Evolutionary conservation across 1,140 invertebrate species (phyloP).

Genomic region (Luehdorfia chinensis): DNA sequence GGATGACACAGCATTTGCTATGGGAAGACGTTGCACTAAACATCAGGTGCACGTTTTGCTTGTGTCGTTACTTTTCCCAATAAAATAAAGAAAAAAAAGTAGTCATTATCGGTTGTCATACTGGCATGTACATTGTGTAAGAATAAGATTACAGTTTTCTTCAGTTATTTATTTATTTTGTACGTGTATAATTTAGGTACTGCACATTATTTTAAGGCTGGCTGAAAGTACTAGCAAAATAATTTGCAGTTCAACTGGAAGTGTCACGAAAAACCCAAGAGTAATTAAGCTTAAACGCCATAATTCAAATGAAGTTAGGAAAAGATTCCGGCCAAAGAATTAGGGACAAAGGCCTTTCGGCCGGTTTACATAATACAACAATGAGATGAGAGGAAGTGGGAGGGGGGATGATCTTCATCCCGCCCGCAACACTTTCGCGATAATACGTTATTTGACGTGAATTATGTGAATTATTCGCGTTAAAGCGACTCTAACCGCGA

Average conservation of each 20-base stretch:
- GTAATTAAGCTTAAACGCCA: constrained; percentile 50
- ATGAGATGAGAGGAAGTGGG: constrained; percentile 21
- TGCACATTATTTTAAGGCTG: no score
- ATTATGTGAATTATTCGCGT: constrained; percentile 55
- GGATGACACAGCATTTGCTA: no score
- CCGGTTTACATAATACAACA: constrained; percentile 63
- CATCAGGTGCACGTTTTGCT: no score
- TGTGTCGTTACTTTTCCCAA: no score
- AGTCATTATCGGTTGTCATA: no score
- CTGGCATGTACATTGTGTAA: no score
- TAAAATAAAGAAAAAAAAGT: no score
- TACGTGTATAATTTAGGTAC: no score
- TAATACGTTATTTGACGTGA: constrained; percentile 59
- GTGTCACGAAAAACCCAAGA: constrained; percentile 22
- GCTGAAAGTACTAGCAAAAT: no score
- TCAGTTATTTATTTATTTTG: no score
- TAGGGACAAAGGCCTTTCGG: constrained; percentile 38
- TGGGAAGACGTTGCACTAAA: no score
- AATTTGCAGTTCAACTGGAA: background rate
- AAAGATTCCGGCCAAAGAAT: constrained; percentile 51
- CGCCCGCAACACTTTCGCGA: constrained; percentile 21
- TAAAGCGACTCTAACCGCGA: constrained; percentile 55
- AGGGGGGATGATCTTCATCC: background rate
- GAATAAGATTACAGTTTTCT: no score
- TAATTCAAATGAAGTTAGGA: constrained; percentile 55